phyloP scores from a whole-genome alignment of 2,113 vertebrate genomes.

The Myodes glareolus region DNA sequence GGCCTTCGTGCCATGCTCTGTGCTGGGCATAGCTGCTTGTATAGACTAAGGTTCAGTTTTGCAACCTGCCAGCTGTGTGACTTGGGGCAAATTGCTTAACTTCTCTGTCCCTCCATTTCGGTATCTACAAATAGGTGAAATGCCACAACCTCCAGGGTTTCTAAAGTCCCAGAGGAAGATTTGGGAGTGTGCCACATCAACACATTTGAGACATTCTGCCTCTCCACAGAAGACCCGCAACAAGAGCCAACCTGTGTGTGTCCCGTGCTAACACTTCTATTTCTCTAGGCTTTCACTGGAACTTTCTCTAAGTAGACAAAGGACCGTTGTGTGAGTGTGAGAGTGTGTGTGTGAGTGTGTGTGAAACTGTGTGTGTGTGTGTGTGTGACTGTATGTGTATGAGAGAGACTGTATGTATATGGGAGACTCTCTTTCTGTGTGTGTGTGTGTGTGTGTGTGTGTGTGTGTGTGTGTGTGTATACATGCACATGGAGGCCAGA shows the following conservation, averaged over 20 bases:
- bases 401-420: no score
- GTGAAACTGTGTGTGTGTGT: no score
- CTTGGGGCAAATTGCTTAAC: not conserved
- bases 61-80: not conserved
- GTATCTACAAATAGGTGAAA: not conserved
- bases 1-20: not conserved
- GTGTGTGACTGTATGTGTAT: not conserved
- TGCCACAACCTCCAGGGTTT: not conserved
- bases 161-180: not conserved
- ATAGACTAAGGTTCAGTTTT: not conserved
- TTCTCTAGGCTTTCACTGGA: not conserved
- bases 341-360: not conserved
- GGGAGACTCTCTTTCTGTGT: not conserved
- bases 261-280: not conserved
- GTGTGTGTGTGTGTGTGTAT: not conserved
- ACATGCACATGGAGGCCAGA: no score
- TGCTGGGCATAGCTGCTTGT: not conserved
- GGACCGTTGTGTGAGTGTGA: not conserved
- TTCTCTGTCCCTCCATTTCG: not conserved
- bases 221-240: not conserved
- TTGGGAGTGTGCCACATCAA: not conserved
- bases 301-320: not conserved
- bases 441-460: not conserved
- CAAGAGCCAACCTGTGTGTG: not conserved
- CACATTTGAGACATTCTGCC: slow-evolving; percentile 1